Conservation (phyloP, 2,797 vertebrate genomes). For the Lacerta bilineata region DNA sequence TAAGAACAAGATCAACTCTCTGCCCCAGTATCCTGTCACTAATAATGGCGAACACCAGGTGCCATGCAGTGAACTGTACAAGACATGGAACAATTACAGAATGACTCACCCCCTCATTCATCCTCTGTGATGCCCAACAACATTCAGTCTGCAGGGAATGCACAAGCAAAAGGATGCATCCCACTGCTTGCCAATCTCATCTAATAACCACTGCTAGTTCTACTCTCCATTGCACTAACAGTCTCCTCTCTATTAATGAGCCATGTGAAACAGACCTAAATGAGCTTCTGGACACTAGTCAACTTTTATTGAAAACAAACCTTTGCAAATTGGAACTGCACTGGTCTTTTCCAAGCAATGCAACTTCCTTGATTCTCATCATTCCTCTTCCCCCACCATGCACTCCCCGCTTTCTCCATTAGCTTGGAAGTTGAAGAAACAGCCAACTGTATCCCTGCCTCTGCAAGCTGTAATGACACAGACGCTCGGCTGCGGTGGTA, state of each 20-base stretch:
- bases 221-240: neutral
- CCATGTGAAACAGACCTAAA: constrained; percentile 12
- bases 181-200: neutral
- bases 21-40: neutral
- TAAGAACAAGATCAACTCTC: neutral
- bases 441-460: constrained; percentile 16
- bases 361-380: neutral
- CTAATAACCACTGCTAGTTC: constrained; percentile 9
- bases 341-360: neutral
- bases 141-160: neutral
- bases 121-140: neutral
- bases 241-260: neutral
- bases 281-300: neutral
- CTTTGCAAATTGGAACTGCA: constrained; percentile 27
- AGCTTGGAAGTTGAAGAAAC: constrained; percentile 4
- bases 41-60: neutral
- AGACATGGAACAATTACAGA: neutral
- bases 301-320: constrained; percentile 10
- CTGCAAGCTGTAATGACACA: constrained; percentile 58
- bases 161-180: neutral
- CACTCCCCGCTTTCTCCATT: constrained; percentile 5
- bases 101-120: neutral
- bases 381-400: neutral
- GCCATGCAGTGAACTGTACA: neutral
- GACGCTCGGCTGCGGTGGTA: constrained; percentile 48